These are phyloP conservation scores for Lithosia quadra DNA, from an alignment of 2,888 invertebrate species.

Conservation along the genomic window DNA sequence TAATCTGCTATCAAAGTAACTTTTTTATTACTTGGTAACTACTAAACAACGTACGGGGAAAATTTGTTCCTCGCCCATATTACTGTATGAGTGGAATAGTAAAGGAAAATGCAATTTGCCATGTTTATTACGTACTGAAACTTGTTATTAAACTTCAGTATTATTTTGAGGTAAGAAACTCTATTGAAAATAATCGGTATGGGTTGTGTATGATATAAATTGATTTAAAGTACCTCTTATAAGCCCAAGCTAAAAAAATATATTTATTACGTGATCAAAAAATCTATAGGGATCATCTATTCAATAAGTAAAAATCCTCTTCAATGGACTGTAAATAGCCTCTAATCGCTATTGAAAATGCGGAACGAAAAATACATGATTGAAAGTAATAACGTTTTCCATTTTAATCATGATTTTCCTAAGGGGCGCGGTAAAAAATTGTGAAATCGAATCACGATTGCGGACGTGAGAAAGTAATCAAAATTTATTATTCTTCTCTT, in stretches of 20 bases:
- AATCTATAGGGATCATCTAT: slow-evolving; percentile 40
- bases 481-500: slow-evolving; percentile 83
- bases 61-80: slow-evolving; percentile 59
- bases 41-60: slow-evolving; percentile 68
- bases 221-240: not conserved
- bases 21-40: slow-evolving; percentile 81
- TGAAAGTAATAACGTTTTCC: slow-evolving; percentile 70
- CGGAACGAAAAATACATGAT: slow-evolving; percentile 45
- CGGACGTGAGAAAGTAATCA: slow-evolving; percentile 84
- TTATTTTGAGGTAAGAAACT: not conserved
- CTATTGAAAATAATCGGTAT: not conserved
- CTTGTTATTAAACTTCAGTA: slow-evolving; percentile 1
- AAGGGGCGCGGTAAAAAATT: slow-evolving; percentile 74
- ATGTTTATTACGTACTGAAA: slow-evolving; percentile 2
- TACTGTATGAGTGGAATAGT: slow-evolving; percentile 9
- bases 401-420: slow-evolving; percentile 78
- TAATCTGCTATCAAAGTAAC: slow-evolving; percentile 81
- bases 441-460: slow-evolving; percentile 81
- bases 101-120: slow-evolving; percentile 6
- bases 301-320: slow-evolving; percentile 43
- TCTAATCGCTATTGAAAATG: slow-evolving; percentile 52
- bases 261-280: slow-evolving; percentile 32
- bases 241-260: slow-evolving; percentile 2
- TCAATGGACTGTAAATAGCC: slow-evolving; percentile 44
- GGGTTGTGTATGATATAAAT: not conserved